Evolutionary conservation across 2,113 vertebrate genomes (phyloP), one percentile per base, ranked within the genome.

Genomic region (Percina caprodes): DNA sequence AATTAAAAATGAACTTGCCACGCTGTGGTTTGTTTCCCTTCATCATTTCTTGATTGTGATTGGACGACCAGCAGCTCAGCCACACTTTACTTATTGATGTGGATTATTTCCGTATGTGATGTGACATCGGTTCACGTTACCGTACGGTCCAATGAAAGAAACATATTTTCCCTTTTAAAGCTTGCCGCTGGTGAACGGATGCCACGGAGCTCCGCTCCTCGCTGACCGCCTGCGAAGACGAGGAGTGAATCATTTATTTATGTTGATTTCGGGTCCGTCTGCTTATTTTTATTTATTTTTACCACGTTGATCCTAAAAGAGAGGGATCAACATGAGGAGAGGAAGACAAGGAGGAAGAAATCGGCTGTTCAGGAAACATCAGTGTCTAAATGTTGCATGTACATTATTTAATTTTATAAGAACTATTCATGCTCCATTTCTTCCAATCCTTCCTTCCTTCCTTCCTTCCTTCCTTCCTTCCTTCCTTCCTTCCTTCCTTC

Each of bases 111-210:
- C 60, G 49, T 56, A 59, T 19, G 54, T 71, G 76, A 74, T 7
- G 7, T 67, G 55, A 69, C 84, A 70, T 76, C 71, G 26, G n/a
- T 70, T 72, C 71, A 35, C 46, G 24, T 83, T 52, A 75, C 30
- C 45, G 2, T 21, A 59, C 1, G 74, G 30, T 65, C 70, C 59
- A 1, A 23, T 66, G 69, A 55, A 14, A n/a, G 52, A 60, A 79
- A 86, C 70, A 82, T n/a, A 21, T 18, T 86, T 86, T 58, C 55
- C 55, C 55, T 86, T 65, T 83, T 69, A 65, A 10, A 65, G 56
- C 75, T 68, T 6, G 42, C 21, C 24, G 1, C 24, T 16, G 3
- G 11, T 8, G 24, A 68, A 19, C 21, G 39, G 8, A 6, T 18
- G 12, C 0, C 16, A 6, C 59, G 21, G 39, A n/a, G 48, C 65